Evolutionary conservation across 1,140 invertebrate genomes (phyloP), one percentile per base, ranked within the genome.

Genomic region (Magallana ariakensis): DNA sequence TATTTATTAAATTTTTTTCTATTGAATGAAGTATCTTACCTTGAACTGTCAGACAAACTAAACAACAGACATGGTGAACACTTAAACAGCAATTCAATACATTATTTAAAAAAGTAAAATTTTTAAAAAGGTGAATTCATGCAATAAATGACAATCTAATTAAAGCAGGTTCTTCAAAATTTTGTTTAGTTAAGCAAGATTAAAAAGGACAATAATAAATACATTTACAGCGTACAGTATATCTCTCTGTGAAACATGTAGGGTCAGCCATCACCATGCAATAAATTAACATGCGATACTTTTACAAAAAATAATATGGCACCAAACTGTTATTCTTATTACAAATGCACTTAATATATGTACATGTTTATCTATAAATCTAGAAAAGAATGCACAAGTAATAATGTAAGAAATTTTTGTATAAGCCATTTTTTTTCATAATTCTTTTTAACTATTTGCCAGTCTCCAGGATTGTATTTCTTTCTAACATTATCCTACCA

Each of bases 11-110:
- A 3, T 75, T 19, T 26, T 13, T 75, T 26, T 75, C 22, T 62
- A n/a, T 75, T 75, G 22, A 26, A 4, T 13, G 15, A 22, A 75
- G 33, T 15, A 26, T 75, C 66, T 75, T 75, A 75, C 66, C 66
- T 75, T 75, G 66, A 13, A 75, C 66, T 75, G 11, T 75, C 66
- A 26, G 66, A 75, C 66, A 75, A 75, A 22, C 66, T 75, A 75
- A 75, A 75, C 66, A 75, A 75, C 66, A 75, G 26, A 75, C 66
- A 75, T 19, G 58, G 66, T 75, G 10, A 26, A 46, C 9, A 75
- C 66, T 33, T 75, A 26, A 75, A 75, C 66, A 75, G 66, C 66
- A 75, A 26, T 75, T 75, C 66, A 75, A 75, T 33, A 75, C 66
- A 46, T 13, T 46, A 46, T 46, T 26, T 13, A 10, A 75, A 22